Conservation (phyloP, 1,140 invertebrate species). For the Danaus melanippus region DNA sequence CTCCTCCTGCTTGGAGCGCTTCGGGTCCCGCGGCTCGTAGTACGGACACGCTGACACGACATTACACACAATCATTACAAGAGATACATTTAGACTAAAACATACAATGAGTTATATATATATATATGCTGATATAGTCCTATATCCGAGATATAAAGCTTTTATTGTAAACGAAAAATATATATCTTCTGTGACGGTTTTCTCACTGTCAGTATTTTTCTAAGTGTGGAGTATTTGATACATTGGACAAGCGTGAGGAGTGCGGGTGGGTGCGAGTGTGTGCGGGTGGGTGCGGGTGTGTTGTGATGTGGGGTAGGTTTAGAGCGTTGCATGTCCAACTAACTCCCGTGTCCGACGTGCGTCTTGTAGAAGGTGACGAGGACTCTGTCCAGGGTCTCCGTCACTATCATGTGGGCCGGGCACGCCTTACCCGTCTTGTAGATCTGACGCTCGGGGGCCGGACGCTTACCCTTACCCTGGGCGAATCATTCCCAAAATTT, state of each 20-base stretch:
- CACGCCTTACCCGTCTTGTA: slow-evolving; percentile 64
- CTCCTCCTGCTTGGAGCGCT: slow-evolving; percentile 27
- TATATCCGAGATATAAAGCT: too few relatives aligned
- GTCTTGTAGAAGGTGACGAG: slow-evolving; percentile 62
- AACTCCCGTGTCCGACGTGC: slow-evolving; percentile 59
- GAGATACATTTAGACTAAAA: too few relatives aligned
- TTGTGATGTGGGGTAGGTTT: too few relatives aligned
- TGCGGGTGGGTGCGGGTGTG: too few relatives aligned
- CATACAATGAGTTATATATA: too few relatives aligned
- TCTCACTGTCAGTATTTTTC: too few relatives aligned
- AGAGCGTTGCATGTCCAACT: slow-evolving; percentile 31
- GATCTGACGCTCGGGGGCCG: slow-evolving; percentile 55
- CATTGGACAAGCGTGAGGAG: too few relatives aligned
- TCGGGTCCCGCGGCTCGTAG: slow-evolving; percentile 51
- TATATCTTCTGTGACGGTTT: too few relatives aligned
- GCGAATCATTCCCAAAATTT: background rate
- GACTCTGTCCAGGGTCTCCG: slow-evolving; percentile 50
- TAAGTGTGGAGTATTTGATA: too few relatives aligned
- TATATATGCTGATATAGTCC: too few relatives aligned
- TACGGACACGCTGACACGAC: slow-evolving; percentile 46
- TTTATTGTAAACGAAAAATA: too few relatives aligned
- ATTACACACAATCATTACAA: background rate
- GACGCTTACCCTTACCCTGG: slow-evolving; percentile 57
- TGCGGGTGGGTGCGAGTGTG: too few relatives aligned
- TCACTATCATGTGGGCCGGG: slow-evolving; percentile 62